Evolutionary conservation across 2,797 vertebrate species (phyloP), one percentile per base, ranked within the genome.

Genomic region (Danio jaintianensis): DNA sequence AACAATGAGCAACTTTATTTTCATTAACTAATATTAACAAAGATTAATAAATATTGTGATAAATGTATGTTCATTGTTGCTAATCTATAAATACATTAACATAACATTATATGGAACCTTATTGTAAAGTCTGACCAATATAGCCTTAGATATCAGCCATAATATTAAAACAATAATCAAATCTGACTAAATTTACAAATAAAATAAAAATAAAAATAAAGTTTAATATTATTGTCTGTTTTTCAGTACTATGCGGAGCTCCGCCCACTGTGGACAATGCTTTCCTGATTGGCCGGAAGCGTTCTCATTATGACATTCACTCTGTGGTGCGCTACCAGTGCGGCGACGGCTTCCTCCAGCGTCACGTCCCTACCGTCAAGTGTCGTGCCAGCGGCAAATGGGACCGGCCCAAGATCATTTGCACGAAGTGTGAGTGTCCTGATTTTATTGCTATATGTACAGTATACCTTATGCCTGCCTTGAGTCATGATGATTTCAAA

Each of bases 241-340:
- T 47, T 56, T 16, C 87, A 99, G 98, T 98, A 88, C 94, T 98
- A 1, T 99, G 98, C 0, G 96, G 95, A 7, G 87, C 94, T 8
- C 97, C 98, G 7, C 97, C 98, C 4, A 83, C 90, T 0, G 96
- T 98, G 87, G 93, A 95, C 0, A 96, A 98, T 0, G 96, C 97
- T 69, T 94, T 94, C 63, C 82, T 92, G 22, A 92, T 98, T 70
- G 97, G 98, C 1, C 94, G 95, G 63, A 95, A 90, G 89, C 95
- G 92, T 72, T 94, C 95, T 22, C 96, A 94, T 87, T 98, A 98
- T 67, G 96, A 95, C 75, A 95, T 98, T 87, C 97, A 98, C 83
- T 94, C 97, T 0, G 92, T 95, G 0, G 95, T 95, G 29, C 96
- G 97, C 72, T 99, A 98, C 93, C 96, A 96, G 92, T 99, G 98